Evolutionary conservation across 37 sponge, comb jelly and placozoan species (phyloP).

Genomic region (Oscarella lobularis): DNA sequence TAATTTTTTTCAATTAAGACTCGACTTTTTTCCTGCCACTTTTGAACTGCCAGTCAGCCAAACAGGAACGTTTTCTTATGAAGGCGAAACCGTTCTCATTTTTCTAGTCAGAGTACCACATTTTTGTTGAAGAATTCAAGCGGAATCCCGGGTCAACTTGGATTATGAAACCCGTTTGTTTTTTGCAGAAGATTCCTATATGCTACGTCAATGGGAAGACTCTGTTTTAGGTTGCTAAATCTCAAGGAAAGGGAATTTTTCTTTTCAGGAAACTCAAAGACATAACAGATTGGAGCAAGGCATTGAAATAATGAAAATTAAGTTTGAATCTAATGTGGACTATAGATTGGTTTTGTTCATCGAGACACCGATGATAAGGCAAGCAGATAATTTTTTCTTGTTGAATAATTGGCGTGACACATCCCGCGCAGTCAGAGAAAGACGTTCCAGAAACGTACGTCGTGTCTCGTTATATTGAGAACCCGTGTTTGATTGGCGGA

Average conservation of each 20-base stretch:
- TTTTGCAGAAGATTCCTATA: neutral
- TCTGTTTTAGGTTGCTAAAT: constrained; percentile 43
- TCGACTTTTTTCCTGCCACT: constrained; percentile 96
- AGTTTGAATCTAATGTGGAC: too few species aligned
- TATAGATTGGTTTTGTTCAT: too few species aligned
- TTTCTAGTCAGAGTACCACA: constrained; percentile 77
- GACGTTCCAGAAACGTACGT: constrained; percentile 97
- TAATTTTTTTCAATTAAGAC: constrained; percentile 16
- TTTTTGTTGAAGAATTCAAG: constrained; percentile 99
- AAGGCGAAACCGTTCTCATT: neutral
- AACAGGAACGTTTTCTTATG: neutral
- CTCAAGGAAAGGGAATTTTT: constrained; percentile 98
- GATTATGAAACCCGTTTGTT: constrained; percentile 96
- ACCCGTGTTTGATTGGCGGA: constrained; percentile 81
- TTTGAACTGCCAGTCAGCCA: constrained; percentile 71
- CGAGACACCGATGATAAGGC: too few species aligned
- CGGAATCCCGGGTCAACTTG: constrained; percentile 81
- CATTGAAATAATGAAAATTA: constrained; percentile 5
- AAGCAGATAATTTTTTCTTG: too few species aligned
- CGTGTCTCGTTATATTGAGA: constrained; percentile 90
- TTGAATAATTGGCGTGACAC: too few species aligned
- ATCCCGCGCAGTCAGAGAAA: too few species aligned
- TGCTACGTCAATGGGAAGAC: too few species aligned
- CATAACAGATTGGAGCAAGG: constrained; percentile 98
- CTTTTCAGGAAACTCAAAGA: constrained; percentile 97